Base-by-base conservation (phyloP, 2,113 vertebrate genomes). In the Apteryx owenii region DNA sequence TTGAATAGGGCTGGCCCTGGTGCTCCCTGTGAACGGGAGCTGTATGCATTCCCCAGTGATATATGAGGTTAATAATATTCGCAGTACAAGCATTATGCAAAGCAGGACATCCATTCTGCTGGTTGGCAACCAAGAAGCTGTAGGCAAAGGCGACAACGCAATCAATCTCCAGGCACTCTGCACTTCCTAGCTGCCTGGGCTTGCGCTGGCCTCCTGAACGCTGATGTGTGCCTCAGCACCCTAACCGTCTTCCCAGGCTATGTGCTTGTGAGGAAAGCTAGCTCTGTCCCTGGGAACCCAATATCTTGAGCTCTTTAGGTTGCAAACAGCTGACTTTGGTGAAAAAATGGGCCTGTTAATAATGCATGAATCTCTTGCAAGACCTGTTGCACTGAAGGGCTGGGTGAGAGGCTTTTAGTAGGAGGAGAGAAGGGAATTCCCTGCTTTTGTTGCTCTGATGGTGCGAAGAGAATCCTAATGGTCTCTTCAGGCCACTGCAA, bases 31-130 rank as follows among this genome's bases (percentile, higher is more conserved):
- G 4, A 46, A 69, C 2, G 2, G 71, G 90, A 93, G 89, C 92
- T 76, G 28, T 51, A 60, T 58, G 87, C 93, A 12, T 80, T 83
- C 87, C 86, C 87, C 58, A 22, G 62, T 88, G 95, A 68, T 94
- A 26, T 40, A 44, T 46, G 87, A 95, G 68, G 87, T 90, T 95
- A 82, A 89, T 68, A 31, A 91, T 42, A 64, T 77, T 70, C 16
- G 36, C 81, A 93, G 66, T 20, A 78, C 91, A 80, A 70, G 91
- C 94, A 17, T 81, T 77, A 89, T 95, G 96, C 84, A 89, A 54
- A 96, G 78, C 89, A 91, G 95, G 71, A 51, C 84, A 50, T 60
- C 75, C 38, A 1, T 66, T 89, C 84, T 91, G 84, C 84, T 60
- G 84, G 93, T 51, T 82, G 92, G 70, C 95, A 95, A 40, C 69